Conservation (phyloP, 2,797 vertebrate genomes). For the Labeo calbasu region DNA sequence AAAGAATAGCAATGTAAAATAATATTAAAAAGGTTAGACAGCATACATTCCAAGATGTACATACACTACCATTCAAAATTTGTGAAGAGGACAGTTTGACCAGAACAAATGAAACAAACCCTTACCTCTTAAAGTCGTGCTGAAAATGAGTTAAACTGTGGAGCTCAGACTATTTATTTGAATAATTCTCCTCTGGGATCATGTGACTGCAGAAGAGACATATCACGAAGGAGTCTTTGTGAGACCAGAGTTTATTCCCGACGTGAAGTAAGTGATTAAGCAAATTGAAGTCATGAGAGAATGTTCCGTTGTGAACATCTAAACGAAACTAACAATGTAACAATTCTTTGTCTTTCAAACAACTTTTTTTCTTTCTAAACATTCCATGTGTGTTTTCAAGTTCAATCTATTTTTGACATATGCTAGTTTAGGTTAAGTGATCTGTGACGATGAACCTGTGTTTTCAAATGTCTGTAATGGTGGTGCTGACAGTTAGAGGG, state of each 20-base stretch:
- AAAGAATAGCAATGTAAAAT: not conserved
- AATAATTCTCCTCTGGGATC: slow-evolving; percentile 38
- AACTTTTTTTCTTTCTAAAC: not conserved
- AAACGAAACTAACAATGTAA: not conserved
- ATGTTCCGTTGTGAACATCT: slow-evolving; percentile 61
- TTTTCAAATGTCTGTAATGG: not conserved
- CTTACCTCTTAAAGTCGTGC: slow-evolving; percentile 42
- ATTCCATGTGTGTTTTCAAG: not conserved
- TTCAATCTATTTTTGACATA: not conserved
- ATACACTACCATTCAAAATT: not conserved
- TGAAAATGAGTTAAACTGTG: not conserved
- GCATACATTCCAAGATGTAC: not conserved
- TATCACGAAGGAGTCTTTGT: slow-evolving; percentile 73
- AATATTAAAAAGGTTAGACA: not conserved
- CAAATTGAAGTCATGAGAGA: slow-evolving; percentile 77
- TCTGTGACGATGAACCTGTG: not conserved
- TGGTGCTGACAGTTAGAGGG: not conserved
- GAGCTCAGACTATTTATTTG: slow-evolving; percentile 35
- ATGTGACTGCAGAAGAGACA: slow-evolving; percentile 51
- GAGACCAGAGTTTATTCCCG: slow-evolving; percentile 67
- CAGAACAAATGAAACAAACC: not conserved
- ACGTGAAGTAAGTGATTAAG: slow-evolving; percentile 76
- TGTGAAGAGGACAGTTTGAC: not conserved
- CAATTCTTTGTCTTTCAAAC: not conserved
- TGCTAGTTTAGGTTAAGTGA: not conserved